A percentile compares a stretch with the other conserved stretches of the same genome.
These are phyloP conservation scores for Sylvia atricapilla DNA, from an alignment of 2,113 vertebrate species.

Conservation along the genomic window DNA sequence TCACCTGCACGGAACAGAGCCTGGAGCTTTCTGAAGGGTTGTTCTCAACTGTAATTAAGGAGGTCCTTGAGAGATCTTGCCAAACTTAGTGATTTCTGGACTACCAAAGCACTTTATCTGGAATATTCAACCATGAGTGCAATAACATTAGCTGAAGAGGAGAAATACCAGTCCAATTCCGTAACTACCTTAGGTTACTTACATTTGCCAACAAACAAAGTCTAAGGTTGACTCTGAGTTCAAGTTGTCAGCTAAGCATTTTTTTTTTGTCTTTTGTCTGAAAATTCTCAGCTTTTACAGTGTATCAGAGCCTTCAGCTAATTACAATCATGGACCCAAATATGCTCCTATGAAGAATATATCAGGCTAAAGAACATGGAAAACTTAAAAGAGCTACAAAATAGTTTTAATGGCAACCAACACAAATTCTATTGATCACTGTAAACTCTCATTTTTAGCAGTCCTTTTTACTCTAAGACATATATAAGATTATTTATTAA, in stretches of 20 bases:
- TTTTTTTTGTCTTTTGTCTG: not conserved
- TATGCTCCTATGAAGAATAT: not conserved
- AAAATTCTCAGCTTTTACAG: not conserved
- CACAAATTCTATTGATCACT: not conserved
- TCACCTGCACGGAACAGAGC: not conserved
- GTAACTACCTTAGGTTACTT: not conserved
- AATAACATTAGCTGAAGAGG: not conserved
- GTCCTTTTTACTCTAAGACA: not conserved
- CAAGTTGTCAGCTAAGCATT: not conserved
- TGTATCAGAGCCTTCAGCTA: not conserved
- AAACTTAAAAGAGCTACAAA: not conserved
- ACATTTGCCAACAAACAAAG: not conserved
- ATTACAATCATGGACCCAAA: not conserved
- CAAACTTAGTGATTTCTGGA: not conserved
- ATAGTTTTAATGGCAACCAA: not conserved
- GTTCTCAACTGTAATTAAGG: not conserved
- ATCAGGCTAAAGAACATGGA: accelerated
- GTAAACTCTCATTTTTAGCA: not conserved
- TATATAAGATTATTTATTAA: not conserved
- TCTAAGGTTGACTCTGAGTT: not conserved
- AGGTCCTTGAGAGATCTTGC: not conserved
- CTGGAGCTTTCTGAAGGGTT: not conserved
- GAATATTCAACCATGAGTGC: not conserved
- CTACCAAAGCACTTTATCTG: not conserved
- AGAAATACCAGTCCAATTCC: not conserved